These are phyloP conservation scores for Drosophila sproati DNA, from an alignment of 1,140 invertebrate species.

Conservation along the genomic window DNA sequence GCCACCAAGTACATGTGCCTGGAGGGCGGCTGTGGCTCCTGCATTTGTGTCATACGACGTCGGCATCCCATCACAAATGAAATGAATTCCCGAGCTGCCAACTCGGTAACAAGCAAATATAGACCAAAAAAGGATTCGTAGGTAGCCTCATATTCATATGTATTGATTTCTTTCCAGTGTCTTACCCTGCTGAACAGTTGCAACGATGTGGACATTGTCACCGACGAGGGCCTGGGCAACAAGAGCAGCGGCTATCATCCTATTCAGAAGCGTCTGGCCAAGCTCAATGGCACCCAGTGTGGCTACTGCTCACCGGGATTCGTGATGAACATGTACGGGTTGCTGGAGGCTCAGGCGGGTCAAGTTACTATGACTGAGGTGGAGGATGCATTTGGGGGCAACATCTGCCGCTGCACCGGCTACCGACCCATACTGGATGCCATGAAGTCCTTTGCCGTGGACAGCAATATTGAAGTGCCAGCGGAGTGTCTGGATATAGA, in stretches of 20 bases:
- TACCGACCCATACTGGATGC: slow-evolving; percentile 94
- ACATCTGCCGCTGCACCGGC: slow-evolving; percentile 94
- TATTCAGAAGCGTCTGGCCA: slow-evolving; percentile 88
- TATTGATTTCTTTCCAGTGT: slow-evolving; percentile 85
- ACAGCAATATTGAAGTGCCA: slow-evolving; percentile 88
- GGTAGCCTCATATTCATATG: not conserved
- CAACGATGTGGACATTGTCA: slow-evolving; percentile 91
- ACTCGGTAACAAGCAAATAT: slow-evolving; percentile 87
- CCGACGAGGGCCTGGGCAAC: slow-evolving; percentile 91
- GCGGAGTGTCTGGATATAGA: slow-evolving; percentile 72
- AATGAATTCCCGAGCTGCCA: slow-evolving; percentile 87
- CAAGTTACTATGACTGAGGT: slow-evolving; percentile 88
- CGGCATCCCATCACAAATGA: slow-evolving; percentile 86
- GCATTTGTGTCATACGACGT: slow-evolving; percentile 88
- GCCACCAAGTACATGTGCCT: slow-evolving; percentile 93
- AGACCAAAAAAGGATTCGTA: not conserved
- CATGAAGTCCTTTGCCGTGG: slow-evolving; percentile 91
- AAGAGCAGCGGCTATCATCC: slow-evolving; percentile 89
- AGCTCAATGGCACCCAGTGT: slow-evolving; percentile 91
- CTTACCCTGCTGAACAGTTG: slow-evolving; percentile 89
- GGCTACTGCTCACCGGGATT: slow-evolving; percentile 93
- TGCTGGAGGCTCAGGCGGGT: slow-evolving; percentile 84
- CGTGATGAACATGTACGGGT: slow-evolving; percentile 93
- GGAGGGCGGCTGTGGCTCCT: slow-evolving; percentile 93
- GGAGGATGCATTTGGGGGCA: slow-evolving; percentile 92